A percentile compares a stretch with the other conserved stretches of the same genome.
Evolutionary conservation across 2,888 invertebrate species (phyloP).

Genomic region (Drosophila mulleri): DNA sequence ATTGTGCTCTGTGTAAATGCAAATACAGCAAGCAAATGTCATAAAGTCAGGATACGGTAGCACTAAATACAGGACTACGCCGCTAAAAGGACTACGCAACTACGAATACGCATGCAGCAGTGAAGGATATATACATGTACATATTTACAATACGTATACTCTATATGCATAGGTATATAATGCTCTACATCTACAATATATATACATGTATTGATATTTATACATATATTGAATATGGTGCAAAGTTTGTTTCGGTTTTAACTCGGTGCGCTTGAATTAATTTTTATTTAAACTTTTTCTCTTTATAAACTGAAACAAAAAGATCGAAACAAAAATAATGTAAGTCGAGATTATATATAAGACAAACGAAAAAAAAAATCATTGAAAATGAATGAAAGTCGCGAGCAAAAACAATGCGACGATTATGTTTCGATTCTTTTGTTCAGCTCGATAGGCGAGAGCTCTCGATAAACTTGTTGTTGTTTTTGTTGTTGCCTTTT

Average conservation of each 20-base stretch:
- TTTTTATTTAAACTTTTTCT: constrained; percentile 52
- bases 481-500: constrained; percentile 8
- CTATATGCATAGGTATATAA: neutral
- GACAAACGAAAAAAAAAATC: constrained; percentile 16
- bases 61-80: constrained; percentile 58
- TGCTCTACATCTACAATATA: neutral
- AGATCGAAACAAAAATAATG: neutral
- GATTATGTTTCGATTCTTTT: constrained; percentile 39
- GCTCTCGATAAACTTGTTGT: constrained; percentile 21
- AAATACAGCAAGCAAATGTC: constrained; percentile 71
- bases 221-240: constrained; percentile 66
- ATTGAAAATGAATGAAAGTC: constrained; percentile 32
- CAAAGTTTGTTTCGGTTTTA: constrained; percentile 84
- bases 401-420: constrained; percentile 47
- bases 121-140: neutral
- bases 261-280: constrained; percentile 82
- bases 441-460: constrained; percentile 10
- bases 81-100: constrained; percentile 29
- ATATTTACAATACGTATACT: constrained; percentile 12
- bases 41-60: constrained; percentile 66
- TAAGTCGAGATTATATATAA: constrained; percentile 9
- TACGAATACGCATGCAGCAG: neutral
- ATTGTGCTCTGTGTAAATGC: constrained; percentile 59
- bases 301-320: constrained; percentile 19
- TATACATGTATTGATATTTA: neutral